phyloP scores from a whole-genome alignment of 2,113 vertebrate species.

The Beaufortia kweichowensis region DNA sequence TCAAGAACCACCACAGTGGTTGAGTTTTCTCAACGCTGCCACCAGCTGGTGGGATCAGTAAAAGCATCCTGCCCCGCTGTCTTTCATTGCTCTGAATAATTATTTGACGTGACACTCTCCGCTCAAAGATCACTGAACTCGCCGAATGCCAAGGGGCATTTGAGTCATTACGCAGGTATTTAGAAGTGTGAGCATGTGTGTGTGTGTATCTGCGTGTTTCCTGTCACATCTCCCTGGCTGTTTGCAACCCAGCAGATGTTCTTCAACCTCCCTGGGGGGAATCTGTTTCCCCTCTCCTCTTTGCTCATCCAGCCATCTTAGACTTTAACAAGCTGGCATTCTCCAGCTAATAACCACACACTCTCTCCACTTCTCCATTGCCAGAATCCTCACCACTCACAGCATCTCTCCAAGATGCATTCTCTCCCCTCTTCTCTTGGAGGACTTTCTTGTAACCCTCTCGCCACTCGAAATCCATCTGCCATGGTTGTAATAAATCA shows the following conservation, averaged over 20 bases:
- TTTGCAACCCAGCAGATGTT: slow-evolving; percentile 71
- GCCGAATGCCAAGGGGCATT: not conserved
- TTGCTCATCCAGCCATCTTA: slow-evolving; percentile 53
- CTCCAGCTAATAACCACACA: slow-evolving; percentile 29
- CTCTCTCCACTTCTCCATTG: slow-evolving; percentile 21
- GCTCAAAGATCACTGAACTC: slow-evolving; percentile 24
- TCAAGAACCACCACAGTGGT: not conserved
- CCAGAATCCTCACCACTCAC: slow-evolving; percentile 12
- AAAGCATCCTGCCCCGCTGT: slow-evolving; percentile 41
- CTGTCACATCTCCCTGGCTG: slow-evolving; percentile 18
- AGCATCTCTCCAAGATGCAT: not conserved
- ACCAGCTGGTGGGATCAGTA: slow-evolving; percentile 60
- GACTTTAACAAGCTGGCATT: not conserved
- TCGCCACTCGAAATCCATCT: slow-evolving; percentile 21
- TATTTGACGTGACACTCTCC: slow-evolving; percentile 58
- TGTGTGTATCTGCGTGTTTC: slow-evolving; percentile 43
- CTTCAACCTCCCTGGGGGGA: slow-evolving; percentile 57
- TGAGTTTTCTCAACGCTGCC: slow-evolving; percentile 58
- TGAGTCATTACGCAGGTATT: slow-evolving; percentile 42
- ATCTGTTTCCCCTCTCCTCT: slow-evolving; percentile 41
- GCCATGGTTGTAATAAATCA: not conserved
- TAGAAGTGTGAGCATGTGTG: slow-evolving; percentile 48
- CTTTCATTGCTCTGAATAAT: slow-evolving; percentile 55
- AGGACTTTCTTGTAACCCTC: slow-evolving; percentile 29
- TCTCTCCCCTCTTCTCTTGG: not conserved